Conservation (phyloP, 2,113 vertebrate genomes). For the Anolis sagrei region DNA sequence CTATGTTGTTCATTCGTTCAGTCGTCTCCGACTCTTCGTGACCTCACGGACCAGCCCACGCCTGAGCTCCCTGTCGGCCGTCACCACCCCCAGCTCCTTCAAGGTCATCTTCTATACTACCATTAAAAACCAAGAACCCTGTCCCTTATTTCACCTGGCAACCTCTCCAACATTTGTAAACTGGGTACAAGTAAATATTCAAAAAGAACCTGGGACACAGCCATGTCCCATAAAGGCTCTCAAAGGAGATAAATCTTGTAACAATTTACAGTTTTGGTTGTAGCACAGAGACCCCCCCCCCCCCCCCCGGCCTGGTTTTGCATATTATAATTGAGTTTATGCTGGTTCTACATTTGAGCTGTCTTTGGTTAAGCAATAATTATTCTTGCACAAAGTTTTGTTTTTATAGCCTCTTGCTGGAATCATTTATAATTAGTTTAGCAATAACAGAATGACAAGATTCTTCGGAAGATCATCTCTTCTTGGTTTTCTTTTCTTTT, state of each 20-base stretch:
- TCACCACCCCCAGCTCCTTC: too few relatives aligned
- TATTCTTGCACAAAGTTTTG: conserved; percentile 62
- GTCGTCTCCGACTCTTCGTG: too few relatives aligned
- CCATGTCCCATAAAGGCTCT: background rate
- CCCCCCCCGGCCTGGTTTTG: rapidly evolving
- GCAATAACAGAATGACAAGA: conserved; percentile 22
- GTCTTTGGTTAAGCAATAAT: conserved; percentile 22
- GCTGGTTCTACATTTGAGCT: background rate
- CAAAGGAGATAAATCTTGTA: background rate
- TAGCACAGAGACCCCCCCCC: background rate
- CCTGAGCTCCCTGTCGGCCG: too few relatives aligned
- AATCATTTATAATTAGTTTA: conserved; percentile 17
- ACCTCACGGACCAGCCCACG: too few relatives aligned
- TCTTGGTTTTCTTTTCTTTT: background rate
- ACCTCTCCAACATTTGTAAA: background rate
- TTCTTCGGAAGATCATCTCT: background rate
- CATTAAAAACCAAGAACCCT: too few relatives aligned
- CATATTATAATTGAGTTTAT: background rate
- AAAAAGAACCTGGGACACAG: background rate
- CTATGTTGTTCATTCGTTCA: too few relatives aligned
- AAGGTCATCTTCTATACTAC: too few relatives aligned
- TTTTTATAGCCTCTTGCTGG: conserved; percentile 53
- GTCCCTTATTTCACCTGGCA: too few relatives aligned
- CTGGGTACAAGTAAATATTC: background rate
- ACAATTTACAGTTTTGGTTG: background rate